Conservation (phyloP, 2,888 invertebrate genomes). For the Phaedon cochleariae region DNA sequence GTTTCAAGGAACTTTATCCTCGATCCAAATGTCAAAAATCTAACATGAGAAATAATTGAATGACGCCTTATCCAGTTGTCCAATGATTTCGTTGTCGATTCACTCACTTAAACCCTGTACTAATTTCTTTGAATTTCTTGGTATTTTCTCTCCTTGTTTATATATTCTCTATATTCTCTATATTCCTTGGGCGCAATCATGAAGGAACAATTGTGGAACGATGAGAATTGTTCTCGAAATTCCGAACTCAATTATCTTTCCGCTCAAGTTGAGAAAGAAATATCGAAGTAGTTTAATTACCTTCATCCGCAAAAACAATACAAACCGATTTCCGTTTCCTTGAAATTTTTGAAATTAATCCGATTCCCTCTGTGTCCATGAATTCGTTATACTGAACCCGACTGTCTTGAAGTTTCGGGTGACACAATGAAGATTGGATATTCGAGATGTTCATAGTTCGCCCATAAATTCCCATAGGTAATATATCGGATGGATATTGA, state of each 20-base stretch:
- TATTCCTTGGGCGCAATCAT: too few relatives aligned
- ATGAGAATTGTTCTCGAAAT: background rate
- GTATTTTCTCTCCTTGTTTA: too few relatives aligned
- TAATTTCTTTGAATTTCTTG: too few relatives aligned
- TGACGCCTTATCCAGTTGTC: too few relatives aligned
- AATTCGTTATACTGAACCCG: background rate
- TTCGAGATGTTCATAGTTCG: background rate
- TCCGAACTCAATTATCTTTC: background rate
- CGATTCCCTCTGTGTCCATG: background rate
- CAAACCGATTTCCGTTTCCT: constrained; percentile 10
- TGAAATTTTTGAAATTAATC: constrained; percentile 14
- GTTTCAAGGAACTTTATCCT: too few relatives aligned
- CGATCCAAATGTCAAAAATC: too few relatives aligned
- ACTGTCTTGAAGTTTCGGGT: background rate
- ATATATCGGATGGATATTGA: background rate
- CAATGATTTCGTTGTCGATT: too few relatives aligned
- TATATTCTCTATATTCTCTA: too few relatives aligned
- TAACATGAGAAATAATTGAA: too few relatives aligned
- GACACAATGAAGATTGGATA: constrained; percentile 1
- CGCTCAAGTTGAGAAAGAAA: background rate
- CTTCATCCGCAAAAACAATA: constrained; percentile 15
- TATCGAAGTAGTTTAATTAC: constrained; percentile 15
- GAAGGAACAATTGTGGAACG: background rate
- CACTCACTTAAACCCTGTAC: too few relatives aligned
- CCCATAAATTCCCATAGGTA: background rate